phyloP scores from a whole-genome alignment of 2,888 invertebrate genomes.

The Gari tellinella region DNA sequence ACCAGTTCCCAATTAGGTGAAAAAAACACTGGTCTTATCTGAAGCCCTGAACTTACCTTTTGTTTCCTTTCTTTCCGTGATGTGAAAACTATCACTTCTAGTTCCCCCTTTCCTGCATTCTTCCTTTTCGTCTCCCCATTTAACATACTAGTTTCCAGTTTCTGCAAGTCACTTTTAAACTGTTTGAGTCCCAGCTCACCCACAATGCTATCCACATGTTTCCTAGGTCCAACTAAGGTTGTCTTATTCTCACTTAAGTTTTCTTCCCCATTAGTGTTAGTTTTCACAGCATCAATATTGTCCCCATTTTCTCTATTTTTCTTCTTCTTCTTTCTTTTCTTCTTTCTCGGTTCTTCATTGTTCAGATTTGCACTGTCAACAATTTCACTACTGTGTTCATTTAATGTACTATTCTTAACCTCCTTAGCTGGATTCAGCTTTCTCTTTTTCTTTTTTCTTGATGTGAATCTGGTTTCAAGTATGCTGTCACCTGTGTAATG shows the following conservation, averaged over 20 bases:
- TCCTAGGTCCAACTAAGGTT: neutral
- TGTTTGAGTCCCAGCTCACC: conserved; percentile 43
- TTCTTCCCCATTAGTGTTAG: neutral
- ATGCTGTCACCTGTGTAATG: too few species aligned
- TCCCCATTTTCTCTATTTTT: conserved; percentile 13
- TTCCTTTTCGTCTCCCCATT: conserved; percentile 4
- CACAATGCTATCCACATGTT: conserved; percentile 30
- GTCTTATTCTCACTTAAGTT: neutral
- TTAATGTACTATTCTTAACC: neutral
- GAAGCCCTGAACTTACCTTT: conserved; percentile 20
- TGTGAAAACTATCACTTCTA: conserved; percentile 71
- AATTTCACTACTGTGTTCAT: neutral
- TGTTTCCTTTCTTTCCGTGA: conserved; percentile 56
- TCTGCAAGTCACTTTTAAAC: conserved; percentile 35
- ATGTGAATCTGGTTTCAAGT: too few species aligned
- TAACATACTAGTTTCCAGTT: conserved; percentile 6
- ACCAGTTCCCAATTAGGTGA: too few species aligned
- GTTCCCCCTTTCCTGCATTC: conserved; percentile 24
- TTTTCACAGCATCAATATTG: neutral
- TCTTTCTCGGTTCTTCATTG: conserved; percentile 21
- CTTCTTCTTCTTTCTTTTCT: conserved; percentile 35
- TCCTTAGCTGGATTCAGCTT: neutral
- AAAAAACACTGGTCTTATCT: too few species aligned
- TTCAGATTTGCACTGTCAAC: neutral
- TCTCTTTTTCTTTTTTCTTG: too few species aligned